Evolutionary conservation across 2,113 vertebrate genomes (phyloP).

Genomic region (Rostratula benghalensis): DNA sequence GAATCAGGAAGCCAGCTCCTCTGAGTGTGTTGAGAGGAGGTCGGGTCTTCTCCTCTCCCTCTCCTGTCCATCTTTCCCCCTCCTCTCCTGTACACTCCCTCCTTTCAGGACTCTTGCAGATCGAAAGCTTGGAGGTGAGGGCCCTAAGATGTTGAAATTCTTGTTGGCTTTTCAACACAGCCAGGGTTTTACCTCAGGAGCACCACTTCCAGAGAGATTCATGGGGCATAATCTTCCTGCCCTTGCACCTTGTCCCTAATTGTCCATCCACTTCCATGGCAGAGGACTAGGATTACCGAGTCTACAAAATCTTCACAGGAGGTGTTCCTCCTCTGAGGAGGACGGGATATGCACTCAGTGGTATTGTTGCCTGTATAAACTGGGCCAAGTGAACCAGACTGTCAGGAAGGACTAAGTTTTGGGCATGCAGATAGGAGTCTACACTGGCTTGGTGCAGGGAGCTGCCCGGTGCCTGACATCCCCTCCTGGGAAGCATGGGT

Average conservation of each 20-base stretch:
- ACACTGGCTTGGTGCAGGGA: accelerated
- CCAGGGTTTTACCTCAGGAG: background rate
- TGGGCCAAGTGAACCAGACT: background rate
- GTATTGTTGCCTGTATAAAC: background rate
- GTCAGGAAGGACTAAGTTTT: background rate
- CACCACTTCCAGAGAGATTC: background rate
- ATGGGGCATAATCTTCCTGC: background rate
- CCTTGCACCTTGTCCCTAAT: background rate
- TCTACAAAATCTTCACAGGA: accelerated
- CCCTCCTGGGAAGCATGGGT: background rate
- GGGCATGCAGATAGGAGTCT: background rate
- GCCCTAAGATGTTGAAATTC: background rate
- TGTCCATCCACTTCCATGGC: background rate
- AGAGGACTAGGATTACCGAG: background rate
- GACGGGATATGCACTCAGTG: accelerated
- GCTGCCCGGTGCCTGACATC: background rate
- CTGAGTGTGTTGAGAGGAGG: accelerated
- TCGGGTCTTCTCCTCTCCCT: background rate
- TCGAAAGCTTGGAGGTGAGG: background rate
- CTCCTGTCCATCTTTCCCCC: background rate
- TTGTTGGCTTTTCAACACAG: background rate
- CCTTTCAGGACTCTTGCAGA: background rate
- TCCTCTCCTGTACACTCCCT: background rate
- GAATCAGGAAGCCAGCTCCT: background rate
- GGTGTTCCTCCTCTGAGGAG: background rate